Base-by-base conservation (phyloP, 64 coral and sea anemone genomes). In the Cladopsammia gracilis region DNA sequence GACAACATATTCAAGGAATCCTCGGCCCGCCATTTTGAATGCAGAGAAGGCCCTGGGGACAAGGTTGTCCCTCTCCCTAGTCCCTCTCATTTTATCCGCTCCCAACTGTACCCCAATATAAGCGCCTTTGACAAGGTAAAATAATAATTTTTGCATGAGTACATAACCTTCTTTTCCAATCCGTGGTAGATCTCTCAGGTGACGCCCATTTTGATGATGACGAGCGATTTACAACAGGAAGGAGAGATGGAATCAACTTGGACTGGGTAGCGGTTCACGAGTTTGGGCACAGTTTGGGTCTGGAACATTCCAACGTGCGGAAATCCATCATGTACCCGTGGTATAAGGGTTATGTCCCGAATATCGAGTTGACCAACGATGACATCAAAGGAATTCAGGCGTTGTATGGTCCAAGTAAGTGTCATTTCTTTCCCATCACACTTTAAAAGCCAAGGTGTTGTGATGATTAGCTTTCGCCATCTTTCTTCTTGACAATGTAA, bases 271-370 rank as follows among this genome's bases (percentile, higher is more conserved):
- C 85, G 10, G 45, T 94, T 46, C 92, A 95, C 46, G 93, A 95
- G 86, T 89, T 95, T 85, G 93, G 93, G 66, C 93, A 95, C 69
- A 89, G 86, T n/a, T 24, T 95, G 52, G 93, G 93, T 16, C 44
- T 95, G 3, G 93, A 89, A 18, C 93, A 95, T 76, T 89, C 86
- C 8, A 45, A 57, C 15, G 86, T 80, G 4, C 51, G 71, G 0
- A 59, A 78, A 24, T 89, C 93, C 23, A 88, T 94, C 50, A 92
- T 92, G 90, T 92, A 62, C 9, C 90, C 90, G 0, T 92, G 90
- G 90, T 92, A 86, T 59, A 64, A 86, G 71, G 90, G 90, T 1
- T 92, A 73, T 26, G 15, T 20, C 47, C 9, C 66, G 7, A 23
- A 92, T 18, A 86, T 86, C 4, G 45, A 86, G n/a, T 26, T 92